phyloP scores from a whole-genome alignment of 1,140 invertebrate species.

The Lineus longissimus region DNA sequence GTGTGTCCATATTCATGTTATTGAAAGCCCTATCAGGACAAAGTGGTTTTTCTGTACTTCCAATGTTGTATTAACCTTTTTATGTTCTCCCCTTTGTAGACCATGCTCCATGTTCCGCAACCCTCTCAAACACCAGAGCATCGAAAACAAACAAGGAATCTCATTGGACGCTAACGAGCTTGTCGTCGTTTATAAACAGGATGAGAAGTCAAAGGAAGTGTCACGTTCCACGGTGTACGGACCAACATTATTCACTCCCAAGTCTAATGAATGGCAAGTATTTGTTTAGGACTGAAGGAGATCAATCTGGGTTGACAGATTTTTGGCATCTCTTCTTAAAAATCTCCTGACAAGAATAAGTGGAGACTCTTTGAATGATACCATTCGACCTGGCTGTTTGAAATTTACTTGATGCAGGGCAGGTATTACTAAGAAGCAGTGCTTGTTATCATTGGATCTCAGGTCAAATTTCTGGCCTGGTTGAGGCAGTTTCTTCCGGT shows the following conservation, averaged over 20 bases:
- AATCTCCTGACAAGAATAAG: too few species aligned
- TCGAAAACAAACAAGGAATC: conserved; percentile 26
- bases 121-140: conserved; percentile 28
- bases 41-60: too few species aligned
- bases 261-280: conserved; percentile 46
- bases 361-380: too few species aligned
- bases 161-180: conserved; percentile 48
- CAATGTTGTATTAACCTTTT: too few species aligned
- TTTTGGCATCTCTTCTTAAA: too few species aligned
- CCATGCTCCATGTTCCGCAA: conserved; percentile 39
- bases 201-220: conserved; percentile 29
- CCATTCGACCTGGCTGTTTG: too few species aligned
- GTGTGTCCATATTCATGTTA: background rate
- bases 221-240: conserved; percentile 39
- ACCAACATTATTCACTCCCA: conserved; percentile 43
- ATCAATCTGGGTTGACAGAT: too few species aligned
- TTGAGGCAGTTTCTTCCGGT: too few species aligned
- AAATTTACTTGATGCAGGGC: too few species aligned
- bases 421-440: too few species aligned
- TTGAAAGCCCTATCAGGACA: background rate
- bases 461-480: too few species aligned
- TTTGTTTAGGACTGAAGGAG: background rate
- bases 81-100: conserved; percentile 32
- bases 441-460: too few species aligned
- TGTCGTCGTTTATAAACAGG: conserved; percentile 37